Base-by-base conservation (phyloP, 1,140 invertebrate species). In the Megalonaias nervosa region DNA sequence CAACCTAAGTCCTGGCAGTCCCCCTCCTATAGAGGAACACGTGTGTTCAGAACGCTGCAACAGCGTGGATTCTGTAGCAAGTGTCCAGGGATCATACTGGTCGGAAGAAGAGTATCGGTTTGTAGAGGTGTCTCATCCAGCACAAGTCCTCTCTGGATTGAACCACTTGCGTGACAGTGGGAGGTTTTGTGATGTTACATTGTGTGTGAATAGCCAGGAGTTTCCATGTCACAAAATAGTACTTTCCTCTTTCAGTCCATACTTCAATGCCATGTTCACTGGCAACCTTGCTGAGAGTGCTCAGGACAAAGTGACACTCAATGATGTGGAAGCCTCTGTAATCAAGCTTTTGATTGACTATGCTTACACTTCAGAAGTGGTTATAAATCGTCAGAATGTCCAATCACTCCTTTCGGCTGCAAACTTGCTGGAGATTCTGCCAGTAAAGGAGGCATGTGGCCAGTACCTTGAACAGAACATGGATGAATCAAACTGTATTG, bases 361-460 rank as follows among this genome's bases (percentile, higher is more conserved):
- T 88, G 92, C 92, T 6, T 93, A 93, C 80, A 92, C 92, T 12
- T 90, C 92, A 71, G 86, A 90, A 67, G 87, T 93, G 17, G 87
- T 83, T 19, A 93, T 93, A 31, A 93, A 89, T 26, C 88, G 91
- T 72, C 84, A 77, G 64, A 93, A 93, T 90, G 93, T 93, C 6
- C 92, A 92, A 76, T 84, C 84, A 72, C 86, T 93, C 13, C 84
- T 93, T 1, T 91, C 92, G n/a, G 92, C 92, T 23, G 89, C 93
- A 13, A 93, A 93, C 83, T 84, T 93, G 14, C 79, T 93, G 14
- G 91, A 93, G 82, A 90, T 93, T 26, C 75, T 92, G 21, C 88
- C 92, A 48, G 91, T 93, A 12, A 86, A 91, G 71, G 92, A 92
- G 75, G 93, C 93, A 0, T 93, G 93, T 77, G 93, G 92, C 77